Evolutionary conservation across 2,888 invertebrate species (phyloP), one percentile per base, ranked within the genome.

Genomic region (Polia nebulosa): DNA sequence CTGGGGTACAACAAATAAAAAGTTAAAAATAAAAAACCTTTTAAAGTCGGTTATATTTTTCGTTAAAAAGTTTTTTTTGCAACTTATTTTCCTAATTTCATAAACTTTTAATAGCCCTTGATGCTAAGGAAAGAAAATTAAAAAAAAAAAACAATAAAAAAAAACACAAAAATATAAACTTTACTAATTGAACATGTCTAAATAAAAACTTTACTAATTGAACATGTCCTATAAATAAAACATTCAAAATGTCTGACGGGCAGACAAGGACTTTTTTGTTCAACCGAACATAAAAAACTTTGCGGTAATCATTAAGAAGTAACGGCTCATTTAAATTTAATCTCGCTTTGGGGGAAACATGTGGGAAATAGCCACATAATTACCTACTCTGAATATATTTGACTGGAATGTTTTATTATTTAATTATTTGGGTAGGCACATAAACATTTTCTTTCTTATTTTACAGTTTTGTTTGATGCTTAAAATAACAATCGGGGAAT

Each of bases 241-340:
- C 25, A 9, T 45, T 11, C 15, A 63, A 68, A 60, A 68, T 36
- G n/a, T 45, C 51, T 25, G 52, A 22, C 49, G 9, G 27, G 15
- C 1, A 41, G 20, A 53, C 47, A 44, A 60, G 44, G 20, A 69
- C 44, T 73, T 81, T 83, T 81, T 78, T 77, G 70, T 78, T 22
- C 8, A 25, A 57, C 59, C 32, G 45, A 39, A 78, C 83, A 59
- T 81, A 83, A 82, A 82, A 81, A 76, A 60, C 74, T 76, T 57
- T 52, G 45, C 51, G 53, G 78, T 72, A 72, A 83, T 82, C 77
- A 80, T 78, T 81, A 74, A 66, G 71, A 73, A 56, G 67, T 63
- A 67, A 70, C 62, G 83, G 51, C 60, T 83, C 82, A 81, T 81
- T 82, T 78, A 83, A 76, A 81, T 82, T 81, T 83, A 81, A 82